phyloP scores from a whole-genome alignment of 2,797 vertebrate genomes.

The Phaenicophaeus curvirostris region DNA sequence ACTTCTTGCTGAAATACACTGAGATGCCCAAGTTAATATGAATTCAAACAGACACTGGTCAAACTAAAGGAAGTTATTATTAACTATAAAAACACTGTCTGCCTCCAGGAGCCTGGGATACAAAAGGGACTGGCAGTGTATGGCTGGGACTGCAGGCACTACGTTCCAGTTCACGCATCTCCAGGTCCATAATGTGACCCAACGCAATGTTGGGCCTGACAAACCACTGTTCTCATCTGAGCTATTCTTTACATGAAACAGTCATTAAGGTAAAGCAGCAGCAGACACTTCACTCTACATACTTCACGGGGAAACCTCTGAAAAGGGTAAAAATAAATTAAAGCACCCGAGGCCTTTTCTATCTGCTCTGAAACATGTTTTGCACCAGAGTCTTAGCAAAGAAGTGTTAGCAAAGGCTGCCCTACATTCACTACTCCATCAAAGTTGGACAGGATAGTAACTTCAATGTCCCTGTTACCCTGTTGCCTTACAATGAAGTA shows the following conservation, averaged over 20 bases:
- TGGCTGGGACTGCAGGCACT: background rate
- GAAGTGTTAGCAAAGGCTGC: background rate
- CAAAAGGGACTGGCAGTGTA: background rate
- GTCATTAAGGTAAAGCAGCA: background rate
- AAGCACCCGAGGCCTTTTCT: background rate
- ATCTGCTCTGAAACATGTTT: background rate
- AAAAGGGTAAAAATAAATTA: background rate
- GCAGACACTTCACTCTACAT: too few relatives aligned
- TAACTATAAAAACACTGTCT: background rate
- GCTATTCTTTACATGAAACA: background rate
- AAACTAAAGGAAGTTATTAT: background rate
- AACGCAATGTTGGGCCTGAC: accelerated
- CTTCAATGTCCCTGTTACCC: background rate
- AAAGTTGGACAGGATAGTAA: background rate
- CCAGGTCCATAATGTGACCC: background rate
- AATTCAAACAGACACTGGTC: background rate
- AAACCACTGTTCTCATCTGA: background rate
- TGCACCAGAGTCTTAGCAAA: background rate
- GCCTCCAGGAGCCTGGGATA: background rate
- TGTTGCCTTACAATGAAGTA: background rate
- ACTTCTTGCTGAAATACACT: background rate
- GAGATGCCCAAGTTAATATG: background rate
- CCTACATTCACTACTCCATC: background rate
- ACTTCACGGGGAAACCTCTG: background rate
- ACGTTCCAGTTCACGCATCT: accelerated